These are phyloP conservation scores for Alentia gelatinosa DNA, from an alignment of 2,888 invertebrate genomes.

Conservation along the genomic window DNA sequence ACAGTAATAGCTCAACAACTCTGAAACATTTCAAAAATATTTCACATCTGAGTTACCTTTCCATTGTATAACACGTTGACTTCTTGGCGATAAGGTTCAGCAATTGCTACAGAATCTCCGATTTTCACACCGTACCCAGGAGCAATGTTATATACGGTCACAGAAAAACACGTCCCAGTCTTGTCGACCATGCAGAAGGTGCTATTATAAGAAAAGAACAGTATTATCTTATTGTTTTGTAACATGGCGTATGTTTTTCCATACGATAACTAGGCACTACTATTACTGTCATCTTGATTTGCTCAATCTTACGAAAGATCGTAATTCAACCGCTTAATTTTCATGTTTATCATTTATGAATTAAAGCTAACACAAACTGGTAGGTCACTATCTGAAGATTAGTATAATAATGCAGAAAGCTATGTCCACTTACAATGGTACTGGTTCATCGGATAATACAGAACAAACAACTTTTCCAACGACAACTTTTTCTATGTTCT, in stretches of 20 bases:
- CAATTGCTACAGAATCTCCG: conserved; percentile 91
- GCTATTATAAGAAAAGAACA: conserved; percentile 82
- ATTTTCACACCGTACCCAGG: conserved; percentile 91
- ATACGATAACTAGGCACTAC: too few relatives aligned
- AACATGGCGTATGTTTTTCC: neutral
- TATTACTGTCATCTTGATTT: too few relatives aligned
- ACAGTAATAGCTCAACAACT: too few relatives aligned
- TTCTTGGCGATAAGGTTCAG: conserved; percentile 86
- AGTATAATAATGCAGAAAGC: neutral
- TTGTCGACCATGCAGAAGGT: conserved; percentile 91
- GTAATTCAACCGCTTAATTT: neutral
- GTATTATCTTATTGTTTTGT: neutral
- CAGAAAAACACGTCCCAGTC: conserved; percentile 86
- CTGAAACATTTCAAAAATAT: too few relatives aligned
- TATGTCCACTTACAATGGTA: conserved; percentile 82
- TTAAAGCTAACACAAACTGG: too few relatives aligned
- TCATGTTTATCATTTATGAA: too few relatives aligned
- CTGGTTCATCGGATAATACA: conserved; percentile 87
- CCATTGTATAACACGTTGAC: conserved; percentile 83
- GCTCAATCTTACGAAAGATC: neutral
- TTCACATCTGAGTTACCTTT: conserved; percentile 25
- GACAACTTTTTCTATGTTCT: conserved; percentile 86
- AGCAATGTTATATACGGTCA: conserved; percentile 92
- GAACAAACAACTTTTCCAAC: conserved; percentile 91
- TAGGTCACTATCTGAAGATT: neutral